These are phyloP conservation scores for Mesorhabditis sp. DNA, from an alignment of 2,888 invertebrate species.

Conservation along the genomic window DNA sequence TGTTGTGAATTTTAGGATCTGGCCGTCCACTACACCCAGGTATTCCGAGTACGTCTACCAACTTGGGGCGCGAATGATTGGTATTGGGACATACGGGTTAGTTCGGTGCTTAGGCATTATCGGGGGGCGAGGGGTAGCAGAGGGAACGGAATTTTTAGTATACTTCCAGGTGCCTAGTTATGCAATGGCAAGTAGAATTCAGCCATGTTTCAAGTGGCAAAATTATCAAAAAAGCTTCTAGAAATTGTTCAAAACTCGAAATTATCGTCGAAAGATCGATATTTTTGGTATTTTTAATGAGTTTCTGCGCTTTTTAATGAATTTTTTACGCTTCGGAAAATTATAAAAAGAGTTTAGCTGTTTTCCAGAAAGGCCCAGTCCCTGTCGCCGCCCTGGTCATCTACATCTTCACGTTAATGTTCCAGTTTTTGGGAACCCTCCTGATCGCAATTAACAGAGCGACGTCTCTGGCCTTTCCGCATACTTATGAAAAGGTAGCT, in stretches of 20 bases:
- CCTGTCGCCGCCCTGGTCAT: not conserved
- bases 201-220: too few species aligned
- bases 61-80: not conserved
- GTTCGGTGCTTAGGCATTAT: not conserved
- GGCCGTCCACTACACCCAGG: not conserved
- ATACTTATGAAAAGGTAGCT: not conserved
- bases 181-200: too few species aligned
- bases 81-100: not conserved
- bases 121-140: too few species aligned
- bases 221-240: too few species aligned
- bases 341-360: too few species aligned
- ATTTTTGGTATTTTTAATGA: too few species aligned
- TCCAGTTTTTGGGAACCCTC: not conserved
- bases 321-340: too few species aligned
- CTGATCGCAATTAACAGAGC: not conserved
- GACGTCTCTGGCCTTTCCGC: constrained; percentile 4
- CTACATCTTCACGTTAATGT: not conserved
- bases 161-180: too few species aligned
- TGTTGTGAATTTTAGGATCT: not conserved
- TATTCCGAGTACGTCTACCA: constrained; percentile 1
- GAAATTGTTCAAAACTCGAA: too few species aligned
- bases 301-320: too few species aligned
- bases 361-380: not conserved
- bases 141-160: too few species aligned
- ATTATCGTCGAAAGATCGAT: too few species aligned